Evolutionary conservation across 1,140 invertebrate genomes (phyloP).

Genomic region (Branchinecta lindahli): DNA sequence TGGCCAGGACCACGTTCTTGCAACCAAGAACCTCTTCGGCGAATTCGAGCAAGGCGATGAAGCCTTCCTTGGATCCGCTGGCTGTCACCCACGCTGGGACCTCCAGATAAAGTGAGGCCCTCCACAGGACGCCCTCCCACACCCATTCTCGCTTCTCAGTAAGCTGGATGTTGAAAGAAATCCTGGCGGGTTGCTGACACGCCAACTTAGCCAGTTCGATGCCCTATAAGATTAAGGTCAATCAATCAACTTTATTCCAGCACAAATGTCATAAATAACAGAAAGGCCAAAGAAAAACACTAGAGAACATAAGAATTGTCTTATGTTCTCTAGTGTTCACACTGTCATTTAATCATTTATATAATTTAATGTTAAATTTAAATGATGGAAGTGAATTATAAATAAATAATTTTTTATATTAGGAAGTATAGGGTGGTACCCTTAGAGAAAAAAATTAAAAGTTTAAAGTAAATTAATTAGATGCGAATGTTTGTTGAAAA

Average conservation of each 20-base stretch:
- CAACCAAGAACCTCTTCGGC: slow-evolving; percentile 83
- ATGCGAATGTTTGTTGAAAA: too few species aligned
- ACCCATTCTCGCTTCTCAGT: slow-evolving; percentile 53
- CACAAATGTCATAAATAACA: slow-evolving; percentile 7
- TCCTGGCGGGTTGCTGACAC: slow-evolving; percentile 36
- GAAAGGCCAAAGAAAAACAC: slow-evolving; percentile 9
- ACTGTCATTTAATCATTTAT: too few species aligned
- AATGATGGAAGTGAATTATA: too few species aligned
- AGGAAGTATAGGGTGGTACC: too few species aligned
- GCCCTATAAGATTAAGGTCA: slow-evolving; percentile 19
- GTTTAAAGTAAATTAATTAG: too few species aligned
- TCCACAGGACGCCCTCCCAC: slow-evolving; percentile 69
- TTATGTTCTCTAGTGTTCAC: too few species aligned
- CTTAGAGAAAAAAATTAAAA: too few species aligned
- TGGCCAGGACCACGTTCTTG: slow-evolving; percentile 58
- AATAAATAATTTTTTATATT: too few species aligned
- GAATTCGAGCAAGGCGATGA: slow-evolving; percentile 82
- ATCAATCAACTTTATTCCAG: background rate
- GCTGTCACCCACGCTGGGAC: slow-evolving; percentile 64
- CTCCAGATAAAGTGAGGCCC: slow-evolving; percentile 65
- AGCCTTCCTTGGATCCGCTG: slow-evolving; percentile 79
- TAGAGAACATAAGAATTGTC: background rate
- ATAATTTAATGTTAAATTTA: too few species aligned
- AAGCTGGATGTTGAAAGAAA: slow-evolving; percentile 58
- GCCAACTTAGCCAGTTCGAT: slow-evolving; percentile 28